These are phyloP conservation scores for Magallana nippona DNA, from an alignment of 2,888 invertebrate species.

Conservation along the genomic window DNA sequence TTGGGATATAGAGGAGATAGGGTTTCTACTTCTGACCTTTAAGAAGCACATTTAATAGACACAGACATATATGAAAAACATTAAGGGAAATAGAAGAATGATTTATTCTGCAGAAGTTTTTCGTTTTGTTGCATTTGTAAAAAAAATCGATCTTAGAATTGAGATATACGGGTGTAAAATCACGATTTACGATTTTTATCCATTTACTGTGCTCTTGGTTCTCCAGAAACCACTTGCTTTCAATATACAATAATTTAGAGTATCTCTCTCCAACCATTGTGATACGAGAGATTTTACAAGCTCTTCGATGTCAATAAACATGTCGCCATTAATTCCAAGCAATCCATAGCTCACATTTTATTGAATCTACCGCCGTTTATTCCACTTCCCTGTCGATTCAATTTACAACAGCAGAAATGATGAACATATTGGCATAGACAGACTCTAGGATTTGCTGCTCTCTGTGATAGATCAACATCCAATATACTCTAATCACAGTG, in stretches of 20 bases:
- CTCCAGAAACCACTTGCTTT: background rate
- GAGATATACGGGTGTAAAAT: no score
- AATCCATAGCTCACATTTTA: conserved; percentile 19
- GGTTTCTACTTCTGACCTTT: no score
- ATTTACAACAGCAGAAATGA: conserved; percentile 4
- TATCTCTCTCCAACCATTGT: background rate
- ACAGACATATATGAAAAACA: no score
- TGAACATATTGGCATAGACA: conserved; percentile 26
- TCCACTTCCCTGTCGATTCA: conserved; percentile 23
- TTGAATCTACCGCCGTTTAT: conserved; percentile 26
- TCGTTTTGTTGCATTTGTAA: no score
- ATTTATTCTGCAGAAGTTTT: no score
- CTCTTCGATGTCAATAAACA: conserved; percentile 18
- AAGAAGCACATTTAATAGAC: no score
- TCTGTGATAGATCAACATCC: conserved; percentile 8
- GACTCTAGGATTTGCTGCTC: conserved; percentile 5
- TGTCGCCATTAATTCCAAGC: conserved; percentile 27
- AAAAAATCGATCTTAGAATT: no score
- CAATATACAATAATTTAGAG: background rate
- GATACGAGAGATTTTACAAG: conserved; percentile 11
- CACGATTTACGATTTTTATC: background rate
- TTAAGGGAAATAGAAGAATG: no score
- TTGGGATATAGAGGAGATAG: no score
- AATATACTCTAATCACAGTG: background rate
- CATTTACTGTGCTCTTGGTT: background rate